These are phyloP conservation scores for Chelonus formosanus DNA, from an alignment of 2,888 invertebrate species.

Conservation along the genomic window DNA sequence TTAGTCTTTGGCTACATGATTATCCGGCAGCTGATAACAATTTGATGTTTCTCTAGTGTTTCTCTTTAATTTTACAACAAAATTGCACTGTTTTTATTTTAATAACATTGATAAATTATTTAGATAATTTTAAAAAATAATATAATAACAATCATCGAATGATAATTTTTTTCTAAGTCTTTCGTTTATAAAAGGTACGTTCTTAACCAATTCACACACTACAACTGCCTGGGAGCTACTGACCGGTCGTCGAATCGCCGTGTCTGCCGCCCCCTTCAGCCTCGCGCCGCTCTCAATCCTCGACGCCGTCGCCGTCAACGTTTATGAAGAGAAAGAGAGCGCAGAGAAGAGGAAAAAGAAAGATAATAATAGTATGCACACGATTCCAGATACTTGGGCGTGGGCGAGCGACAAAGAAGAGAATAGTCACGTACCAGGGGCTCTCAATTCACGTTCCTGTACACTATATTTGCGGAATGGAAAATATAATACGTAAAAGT, in stretches of 20 bases:
- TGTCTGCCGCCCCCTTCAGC: slow-evolving; percentile 60
- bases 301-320: slow-evolving; percentile 55
- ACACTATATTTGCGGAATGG: slow-evolving; percentile 4
- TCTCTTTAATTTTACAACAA: not conserved
- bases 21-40: not conserved
- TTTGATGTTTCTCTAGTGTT: slow-evolving; percentile 5
- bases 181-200: not conserved
- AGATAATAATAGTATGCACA: not conserved
- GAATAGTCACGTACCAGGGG: slow-evolving; percentile 18
- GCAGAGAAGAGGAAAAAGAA: slow-evolving; percentile 36
- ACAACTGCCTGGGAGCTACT: slow-evolving; percentile 61
- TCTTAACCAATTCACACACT: slow-evolving; percentile 42
- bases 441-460: slow-evolving; percentile 12
- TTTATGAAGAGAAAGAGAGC: slow-evolving; percentile 46
- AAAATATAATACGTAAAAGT: slow-evolving; percentile 1
- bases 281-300: slow-evolving; percentile 49
- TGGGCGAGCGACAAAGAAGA: slow-evolving; percentile 15
- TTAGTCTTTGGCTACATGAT: slow-evolving; percentile 24
- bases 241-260: slow-evolving; percentile 47
- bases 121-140: too few relatives aligned
- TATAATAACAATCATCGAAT: too few relatives aligned
- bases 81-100: too few relatives aligned
- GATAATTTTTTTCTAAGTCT: too few relatives aligned
- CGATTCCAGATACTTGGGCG: slow-evolving; percentile 47
- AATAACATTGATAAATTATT: too few relatives aligned